Evolutionary conservation across 2,797 vertebrate species (phyloP).

Genomic region (Rallus crepitans): DNA sequence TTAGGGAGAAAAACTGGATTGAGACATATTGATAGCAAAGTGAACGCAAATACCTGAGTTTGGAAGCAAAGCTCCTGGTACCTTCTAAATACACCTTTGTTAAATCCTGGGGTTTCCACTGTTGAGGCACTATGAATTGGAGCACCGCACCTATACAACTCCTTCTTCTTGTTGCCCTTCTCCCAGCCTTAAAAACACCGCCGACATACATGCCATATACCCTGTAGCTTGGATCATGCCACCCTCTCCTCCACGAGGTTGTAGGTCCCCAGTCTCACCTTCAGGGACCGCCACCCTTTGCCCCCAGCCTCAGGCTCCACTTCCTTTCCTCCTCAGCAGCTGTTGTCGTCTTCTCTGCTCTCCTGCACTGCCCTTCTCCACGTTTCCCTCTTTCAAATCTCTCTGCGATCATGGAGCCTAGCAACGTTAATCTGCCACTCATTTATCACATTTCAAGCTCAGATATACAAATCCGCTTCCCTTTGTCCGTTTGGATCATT

Average conservation of each 20-base stretch:
- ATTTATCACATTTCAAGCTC: slow-evolving; percentile 59
- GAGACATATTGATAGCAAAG: neutral
- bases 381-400: slow-evolving; percentile 23
- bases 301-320: neutral
- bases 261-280: neutral
- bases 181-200: neutral
- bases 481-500: slow-evolving; percentile 21
- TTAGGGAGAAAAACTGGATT: neutral
- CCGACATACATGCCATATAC: rapidly evolving
- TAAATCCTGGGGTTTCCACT: neutral
- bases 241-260: neutral
- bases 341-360: neutral
- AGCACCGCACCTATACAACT: neutral
- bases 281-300: rapidly evolving
- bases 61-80: neutral
- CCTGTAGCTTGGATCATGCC: neutral
- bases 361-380: slow-evolving; percentile 12
- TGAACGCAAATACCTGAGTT: neutral
- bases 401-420: slow-evolving; percentile 26
- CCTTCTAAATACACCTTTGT: neutral
- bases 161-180: rapidly evolving
- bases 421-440: slow-evolving; percentile 64
- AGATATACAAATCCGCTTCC: slow-evolving; percentile 46
- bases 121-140: neutral
- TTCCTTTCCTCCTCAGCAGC: neutral